Evolutionary conservation across 92 coral and sea anemone species (phyloP).

Genomic region (Parazoanthus atlanticus): DNA sequence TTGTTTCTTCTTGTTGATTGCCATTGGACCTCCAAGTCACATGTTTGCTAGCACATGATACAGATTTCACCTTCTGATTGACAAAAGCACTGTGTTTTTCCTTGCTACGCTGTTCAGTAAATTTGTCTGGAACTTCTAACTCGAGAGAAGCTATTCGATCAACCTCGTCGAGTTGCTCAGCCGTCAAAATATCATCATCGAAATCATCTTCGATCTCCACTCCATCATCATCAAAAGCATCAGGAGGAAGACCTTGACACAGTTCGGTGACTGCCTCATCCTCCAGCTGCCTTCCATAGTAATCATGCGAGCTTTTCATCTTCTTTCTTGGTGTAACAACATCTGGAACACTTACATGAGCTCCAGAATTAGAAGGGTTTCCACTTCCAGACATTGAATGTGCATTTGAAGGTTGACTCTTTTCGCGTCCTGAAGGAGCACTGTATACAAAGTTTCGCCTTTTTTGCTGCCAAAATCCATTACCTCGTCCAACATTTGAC

Average conservation of each 20-base stretch:
- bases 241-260: conserved; percentile 70
- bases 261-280: conserved; percentile 67
- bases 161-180: conserved; percentile 71
- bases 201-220: conserved; percentile 65
- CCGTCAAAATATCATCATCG: conserved; percentile 75
- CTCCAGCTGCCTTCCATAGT: conserved; percentile 45
- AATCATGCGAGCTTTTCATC: conserved; percentile 59
- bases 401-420: conserved; percentile 20
- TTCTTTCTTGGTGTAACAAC: conserved; percentile 59
- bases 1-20: background rate
- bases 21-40: background rate
- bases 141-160: conserved; percentile 66
- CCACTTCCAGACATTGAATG: conserved; percentile 23
- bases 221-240: conserved; percentile 79
- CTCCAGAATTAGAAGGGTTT: conserved; percentile 15
- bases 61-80: background rate
- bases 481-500: conserved; percentile 54
- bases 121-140: conserved; percentile 26
- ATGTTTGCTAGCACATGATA: background rate
- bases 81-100: background rate
- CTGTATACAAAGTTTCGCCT: conserved; percentile 75
- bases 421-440: conserved; percentile 47
- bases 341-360: conserved; percentile 14
- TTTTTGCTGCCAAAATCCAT: conserved; percentile 59
- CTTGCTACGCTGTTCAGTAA: background rate